Evolutionary conservation across 2,888 invertebrate species (phyloP), one percentile per base, ranked within the genome.

Genomic region (Cetonia aurata): DNA sequence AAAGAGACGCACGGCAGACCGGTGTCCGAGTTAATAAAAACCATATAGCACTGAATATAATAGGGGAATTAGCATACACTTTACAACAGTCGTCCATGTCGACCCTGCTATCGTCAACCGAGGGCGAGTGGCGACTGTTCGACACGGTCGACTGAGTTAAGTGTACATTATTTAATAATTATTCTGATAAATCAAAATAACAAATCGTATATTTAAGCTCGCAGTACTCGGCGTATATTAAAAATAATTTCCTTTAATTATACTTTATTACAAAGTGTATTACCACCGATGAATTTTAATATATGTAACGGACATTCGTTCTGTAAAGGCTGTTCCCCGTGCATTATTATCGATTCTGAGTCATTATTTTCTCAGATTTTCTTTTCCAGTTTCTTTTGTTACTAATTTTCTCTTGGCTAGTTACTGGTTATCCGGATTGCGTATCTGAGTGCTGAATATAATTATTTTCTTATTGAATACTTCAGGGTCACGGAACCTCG

Each of bases 151-250:
- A 71, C 79, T 79, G 80, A 74, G 70, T 76, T 83, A 83, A 84
- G 83, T 83, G 82, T 79, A 79, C 82, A 83, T 84, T 84, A 84
- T 85, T 85, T 83, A 84, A 84, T 84, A 84, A 84, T 85, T 84
- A 84, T 84, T 85, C 84, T 83, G 84, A 85, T 85, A 84, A 84
- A 85, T 85, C 84, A 84, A 84, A 84, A 83, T 83, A 83, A 83
- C 84, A 82, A 84, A 84, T 84, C 83, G 80, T 83, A 82, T 81
- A 80, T 82, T 82, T 82, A 82, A 80, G 80, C 80, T 79, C 78
- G 80, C 78, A 80, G 81, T 82, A 79, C 78, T 76, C 73, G 73
- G 78, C 75, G 15, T 77, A 79, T 79, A 82, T 83, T 82, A 82
- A 84, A 83, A 83, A 84, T 83, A 83, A 83, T 82, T 81, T 79